Percentiles rank a stretch among this genome's conserved stretches.
Evolutionary conservation across 2,888 invertebrate species (phyloP).

Genomic region (Furcula furcula): DNA sequence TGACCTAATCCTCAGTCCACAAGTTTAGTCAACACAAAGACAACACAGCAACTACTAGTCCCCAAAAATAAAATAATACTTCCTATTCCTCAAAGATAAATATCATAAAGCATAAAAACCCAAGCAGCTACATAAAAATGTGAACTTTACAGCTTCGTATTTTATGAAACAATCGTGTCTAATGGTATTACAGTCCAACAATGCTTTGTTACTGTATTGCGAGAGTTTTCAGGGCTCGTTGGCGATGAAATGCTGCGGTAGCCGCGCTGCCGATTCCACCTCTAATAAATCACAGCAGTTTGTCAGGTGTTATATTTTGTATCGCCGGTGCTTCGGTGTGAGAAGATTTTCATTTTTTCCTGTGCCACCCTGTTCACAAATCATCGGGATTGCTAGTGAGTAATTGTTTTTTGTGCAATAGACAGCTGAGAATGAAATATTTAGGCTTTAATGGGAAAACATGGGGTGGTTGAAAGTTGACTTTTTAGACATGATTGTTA

Average conservation of each 20-base stretch:
- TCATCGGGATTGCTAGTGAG: slow-evolving; percentile 29
- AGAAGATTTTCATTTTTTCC: slow-evolving; percentile 32
- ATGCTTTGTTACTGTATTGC: slow-evolving; percentile 42
- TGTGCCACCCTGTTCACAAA: slow-evolving; percentile 28
- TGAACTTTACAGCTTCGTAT: slow-evolving; percentile 9
- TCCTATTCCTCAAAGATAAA: not conserved
- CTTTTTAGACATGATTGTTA: no score
- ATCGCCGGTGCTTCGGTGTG: slow-evolving; percentile 34
- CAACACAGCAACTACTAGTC: no score
- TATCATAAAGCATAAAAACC: not conserved
- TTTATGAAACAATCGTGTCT: slow-evolving; percentile 36
- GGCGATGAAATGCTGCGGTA: slow-evolving; percentile 42
- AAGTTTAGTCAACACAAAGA: no score
- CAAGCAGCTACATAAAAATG: slow-evolving; percentile 9
- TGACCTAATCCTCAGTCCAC: no score
- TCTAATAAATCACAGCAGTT: slow-evolving; percentile 56
- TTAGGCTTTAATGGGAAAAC: slow-evolving; percentile 10
- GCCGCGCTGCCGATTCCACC: slow-evolving; percentile 42
- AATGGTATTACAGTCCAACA: slow-evolving; percentile 42
- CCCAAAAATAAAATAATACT: no score
- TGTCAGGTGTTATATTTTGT: slow-evolving; percentile 63
- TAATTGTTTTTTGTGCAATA: slow-evolving; percentile 30
- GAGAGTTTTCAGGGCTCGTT: slow-evolving; percentile 39
- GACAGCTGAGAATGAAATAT: slow-evolving; percentile 12
- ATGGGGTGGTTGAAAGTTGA: not conserved